Evolutionary conservation across 1,140 invertebrate genomes (phyloP).

Genomic region (Pectinophora gossypiella): DNA sequence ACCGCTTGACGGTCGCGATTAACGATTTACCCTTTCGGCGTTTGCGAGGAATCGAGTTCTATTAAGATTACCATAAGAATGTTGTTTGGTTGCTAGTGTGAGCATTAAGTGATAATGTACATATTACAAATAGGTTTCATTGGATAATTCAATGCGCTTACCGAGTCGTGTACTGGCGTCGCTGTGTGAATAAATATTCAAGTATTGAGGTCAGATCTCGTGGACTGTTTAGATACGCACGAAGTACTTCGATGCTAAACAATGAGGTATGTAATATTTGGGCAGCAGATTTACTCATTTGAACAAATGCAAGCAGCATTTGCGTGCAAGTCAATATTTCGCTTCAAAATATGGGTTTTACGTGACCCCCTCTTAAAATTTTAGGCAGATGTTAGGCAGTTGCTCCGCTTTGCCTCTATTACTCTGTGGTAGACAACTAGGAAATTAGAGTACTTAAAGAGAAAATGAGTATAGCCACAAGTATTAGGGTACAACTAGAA

Average conservation of each 20-base stretch:
- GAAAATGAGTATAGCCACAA: too few species aligned
- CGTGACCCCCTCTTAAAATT: not conserved
- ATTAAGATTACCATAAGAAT: not conserved
- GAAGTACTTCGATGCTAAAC: slow-evolving; percentile 42
- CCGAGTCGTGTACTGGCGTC: slow-evolving; percentile 36
- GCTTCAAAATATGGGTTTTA: slow-evolving; percentile 4
- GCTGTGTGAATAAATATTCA: slow-evolving; percentile 52
- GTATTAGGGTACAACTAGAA: too few species aligned
- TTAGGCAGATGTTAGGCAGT: too few species aligned
- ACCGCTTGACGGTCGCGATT: slow-evolving; percentile 24
- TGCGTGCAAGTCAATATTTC: slow-evolving; percentile 29
- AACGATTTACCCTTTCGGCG: slow-evolving; percentile 6
- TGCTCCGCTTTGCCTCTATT: too few species aligned
- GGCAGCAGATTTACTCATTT: slow-evolving; percentile 27
- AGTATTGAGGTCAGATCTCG: slow-evolving; percentile 58
- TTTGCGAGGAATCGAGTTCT: not conserved
- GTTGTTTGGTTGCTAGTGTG: not conserved
- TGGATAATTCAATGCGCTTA: slow-evolving; percentile 36
- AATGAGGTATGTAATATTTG: slow-evolving; percentile 49
- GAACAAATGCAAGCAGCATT: slow-evolving; percentile 26
- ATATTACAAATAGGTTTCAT: slow-evolving; percentile 10
- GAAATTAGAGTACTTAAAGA: too few species aligned
- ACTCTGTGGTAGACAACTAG: too few species aligned
- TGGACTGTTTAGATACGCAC: slow-evolving; percentile 45
- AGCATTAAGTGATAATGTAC: not conserved